Base-by-base conservation (phyloP, 2,888 invertebrate species). In the Glaucopsyche alexis region DNA sequence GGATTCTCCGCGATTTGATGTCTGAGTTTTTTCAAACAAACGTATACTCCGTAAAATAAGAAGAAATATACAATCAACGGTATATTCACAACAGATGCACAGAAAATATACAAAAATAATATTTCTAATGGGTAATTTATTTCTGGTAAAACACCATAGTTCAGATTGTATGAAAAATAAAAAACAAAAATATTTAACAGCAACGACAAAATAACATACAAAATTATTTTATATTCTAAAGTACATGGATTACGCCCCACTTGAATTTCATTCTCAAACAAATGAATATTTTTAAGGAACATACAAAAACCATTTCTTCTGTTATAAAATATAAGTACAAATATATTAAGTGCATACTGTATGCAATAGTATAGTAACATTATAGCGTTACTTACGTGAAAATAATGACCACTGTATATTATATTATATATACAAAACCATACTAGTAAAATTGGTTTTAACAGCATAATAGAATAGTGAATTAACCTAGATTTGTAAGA, bases 1-100 rank as follows among this genome's bases (percentile, higher is more conserved):
- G 14, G 40, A 14, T 69, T 45, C 1, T 11, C n/a, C 7, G 47
- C 29, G 16, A 71, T 45, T n/a, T 19, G 14, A 0, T n/a, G 7
- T 47, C 71, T 71, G 9, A 74, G 42, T 14, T 71, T 67, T 42
- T 72, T 72, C 40, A 75, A 73, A 52, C 74, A 71, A 71, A 47
- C 19, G 14, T 69, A 73, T 4, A 45, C 73, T 2, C 73, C 52
- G 64, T 73, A 73, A 45, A 75, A 72, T 11, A 75, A 60, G 50
- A 75, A 75, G 11, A 75, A 75, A 16, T 75, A 73, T 3, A 73
- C 38, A 49, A 73, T 64, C 16, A 75, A 14, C 5, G 75, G 73
- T 14, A 73, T 11, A 49, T 72, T 71, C 7, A 71, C 29, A 45
- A 70, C 60, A 0, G 71, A 38, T 13, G 60, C 42, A 7, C 52